Conservation (phyloP, 2,797 vertebrate genomes). For the Thunnus albacares region DNA sequence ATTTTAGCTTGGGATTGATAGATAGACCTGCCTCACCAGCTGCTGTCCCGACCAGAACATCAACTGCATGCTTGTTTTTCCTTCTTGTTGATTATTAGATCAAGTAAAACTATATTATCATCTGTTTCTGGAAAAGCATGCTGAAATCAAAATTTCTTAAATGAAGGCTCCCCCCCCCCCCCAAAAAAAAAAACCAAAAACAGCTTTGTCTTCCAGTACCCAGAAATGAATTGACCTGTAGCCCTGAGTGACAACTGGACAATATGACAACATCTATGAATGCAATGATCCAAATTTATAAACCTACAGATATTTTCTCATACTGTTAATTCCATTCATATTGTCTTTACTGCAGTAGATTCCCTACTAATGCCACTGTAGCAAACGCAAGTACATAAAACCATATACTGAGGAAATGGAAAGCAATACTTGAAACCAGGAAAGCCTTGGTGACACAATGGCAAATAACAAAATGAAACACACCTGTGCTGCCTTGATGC, state of each 20-base stretch:
- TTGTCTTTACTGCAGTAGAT: too few relatives aligned
- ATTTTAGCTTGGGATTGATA: not conserved
- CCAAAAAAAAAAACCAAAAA: too few relatives aligned
- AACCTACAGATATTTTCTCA: too few relatives aligned
- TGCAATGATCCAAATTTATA: not conserved
- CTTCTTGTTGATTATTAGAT: not conserved
- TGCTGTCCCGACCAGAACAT: not conserved
- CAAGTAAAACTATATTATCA: not conserved
- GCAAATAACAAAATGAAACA: slow-evolving; percentile 42
- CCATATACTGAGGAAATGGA: not conserved
- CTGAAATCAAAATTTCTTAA: not conserved
- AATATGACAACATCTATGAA: not conserved
- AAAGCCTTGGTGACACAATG: not conserved
- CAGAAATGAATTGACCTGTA: not conserved
- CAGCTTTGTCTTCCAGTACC: not conserved
- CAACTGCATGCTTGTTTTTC: not conserved
- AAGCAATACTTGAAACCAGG: not conserved
- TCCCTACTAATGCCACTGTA: not conserved
- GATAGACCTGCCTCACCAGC: not conserved
- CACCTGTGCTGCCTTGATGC: slow-evolving; percentile 47
- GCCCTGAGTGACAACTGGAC: not conserved
- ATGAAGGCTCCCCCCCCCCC: too few relatives aligned
- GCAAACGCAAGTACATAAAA: not conserved
- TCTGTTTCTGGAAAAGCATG: not conserved
- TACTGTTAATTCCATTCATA: too few relatives aligned